These are phyloP conservation scores for Drosophila merina DNA, from an alignment of 2,888 invertebrate species.

Conservation along the genomic window DNA sequence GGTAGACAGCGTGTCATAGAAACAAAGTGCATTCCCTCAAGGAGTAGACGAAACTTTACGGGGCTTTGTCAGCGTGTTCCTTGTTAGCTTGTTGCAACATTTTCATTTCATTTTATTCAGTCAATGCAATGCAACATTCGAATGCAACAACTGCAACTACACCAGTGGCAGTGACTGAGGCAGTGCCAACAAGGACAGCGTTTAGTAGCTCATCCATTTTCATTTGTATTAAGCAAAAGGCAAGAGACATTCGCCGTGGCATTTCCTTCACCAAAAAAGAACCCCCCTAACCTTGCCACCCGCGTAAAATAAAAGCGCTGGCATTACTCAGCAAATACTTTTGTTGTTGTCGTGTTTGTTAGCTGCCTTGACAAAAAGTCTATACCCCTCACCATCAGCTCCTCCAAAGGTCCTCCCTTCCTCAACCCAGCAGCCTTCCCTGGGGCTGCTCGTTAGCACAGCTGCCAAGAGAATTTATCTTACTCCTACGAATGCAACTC, in stretches of 20 bases:
- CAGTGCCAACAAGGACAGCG: constrained; percentile 57
- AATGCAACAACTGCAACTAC: constrained; percentile 37
- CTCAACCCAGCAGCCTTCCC: constrained; percentile 28
- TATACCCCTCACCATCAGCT: constrained; percentile 12
- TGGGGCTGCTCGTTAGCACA: constrained; percentile 71
- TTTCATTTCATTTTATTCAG: constrained; percentile 69
- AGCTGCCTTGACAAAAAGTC: constrained; percentile 43
- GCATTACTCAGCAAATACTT: constrained; percentile 53
- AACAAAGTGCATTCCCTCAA: constrained; percentile 45
- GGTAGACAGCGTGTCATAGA: constrained; percentile 29
- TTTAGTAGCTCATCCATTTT: constrained; percentile 79
- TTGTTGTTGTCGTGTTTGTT: constrained; percentile 22
- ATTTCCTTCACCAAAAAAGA: not conserved
- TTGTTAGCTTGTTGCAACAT: constrained; percentile 65
- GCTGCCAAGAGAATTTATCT: constrained; percentile 73
- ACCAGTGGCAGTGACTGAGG: not conserved
- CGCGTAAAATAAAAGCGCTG: constrained; percentile 41
- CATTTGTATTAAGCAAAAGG: constrained; percentile 75
- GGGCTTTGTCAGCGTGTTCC: constrained; percentile 25
- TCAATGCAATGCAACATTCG: constrained; percentile 50
- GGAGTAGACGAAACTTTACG: not conserved
- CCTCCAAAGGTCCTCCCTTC: not conserved
- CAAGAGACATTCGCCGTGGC: constrained; percentile 48
- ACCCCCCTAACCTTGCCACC: not conserved
- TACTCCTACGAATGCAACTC: constrained; percentile 62